Evolutionary conservation across 2,888 invertebrate species (phyloP), one percentile per base, ranked within the genome.

Genomic region (Exephanes ischioxanthus): DNA sequence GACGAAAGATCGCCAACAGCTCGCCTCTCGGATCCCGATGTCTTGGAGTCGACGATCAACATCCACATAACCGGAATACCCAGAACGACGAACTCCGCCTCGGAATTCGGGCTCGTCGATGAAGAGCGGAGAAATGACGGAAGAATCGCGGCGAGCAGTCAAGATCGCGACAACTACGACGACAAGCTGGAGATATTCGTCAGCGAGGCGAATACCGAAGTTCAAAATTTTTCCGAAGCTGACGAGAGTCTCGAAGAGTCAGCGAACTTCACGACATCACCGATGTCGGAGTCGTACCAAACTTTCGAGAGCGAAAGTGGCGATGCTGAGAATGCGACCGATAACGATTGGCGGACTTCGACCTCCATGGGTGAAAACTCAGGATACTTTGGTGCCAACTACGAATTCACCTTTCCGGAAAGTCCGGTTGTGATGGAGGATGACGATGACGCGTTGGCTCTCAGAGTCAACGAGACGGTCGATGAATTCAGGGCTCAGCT

Each of bases 351-450:
- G 61, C 3, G 26, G 6, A 67, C 19, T 14, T 55, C 41, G 37
- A 37, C 6, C 16, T 16, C 16, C 9, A 11, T n/a, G 0, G 61
- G 3, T 6, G 53, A 75, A 22, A 72, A 71, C 30, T 16, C 37
- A 5, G 37, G 58, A 72, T 55, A 76, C 53, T 61, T 19, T 41
- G 26, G 68, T 14, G 63, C 67, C 19, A 41, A 58, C 30, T 79
- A 76, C 85, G 76, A 80, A 22, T 83, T 76, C 7, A 72, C 63
- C 4, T 85, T 83, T 45, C 75, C 85, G 14, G 70, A 85, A 70
- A 70, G 37, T 78, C 81, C 84, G 11, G 58, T 73, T 11, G 14
- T 16, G 16, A 9, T 76, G 33, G 76, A 77, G 16, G 73, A 19
- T n/a, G 61, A 80, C 22, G 16, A 30, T 58, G 26, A 48, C 11